phyloP scores from a whole-genome alignment of 2,797 vertebrate genomes.

The Pempheris klunzingeri region DNA sequence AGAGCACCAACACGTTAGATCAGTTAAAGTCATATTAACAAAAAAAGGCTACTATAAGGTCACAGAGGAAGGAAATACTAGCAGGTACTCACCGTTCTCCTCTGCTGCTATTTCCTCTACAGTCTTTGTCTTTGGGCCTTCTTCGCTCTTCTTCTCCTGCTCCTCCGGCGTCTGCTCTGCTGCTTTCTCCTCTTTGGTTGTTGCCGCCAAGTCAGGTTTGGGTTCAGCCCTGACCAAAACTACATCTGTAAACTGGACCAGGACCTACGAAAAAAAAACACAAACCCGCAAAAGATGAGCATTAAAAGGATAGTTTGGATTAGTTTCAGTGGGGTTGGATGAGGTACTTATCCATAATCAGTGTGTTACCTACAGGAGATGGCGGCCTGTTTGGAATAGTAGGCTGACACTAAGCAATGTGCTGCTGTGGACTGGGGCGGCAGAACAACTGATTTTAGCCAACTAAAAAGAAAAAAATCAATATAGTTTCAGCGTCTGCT shows the following conservation, averaged over 20 bases:
- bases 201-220: constrained; percentile 37
- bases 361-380: too few relatives aligned
- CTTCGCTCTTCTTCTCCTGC: constrained; percentile 18
- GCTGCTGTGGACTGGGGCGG: too few relatives aligned
- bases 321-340: too few relatives aligned
- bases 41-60: not conserved
- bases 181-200: constrained; percentile 52
- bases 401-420: too few relatives aligned
- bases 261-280: constrained; percentile 81
- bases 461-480: too few relatives aligned
- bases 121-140: not conserved
- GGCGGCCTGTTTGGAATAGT: too few relatives aligned
- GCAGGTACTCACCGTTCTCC: constrained; percentile 30
- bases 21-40: not conserved
- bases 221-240: constrained; percentile 81
- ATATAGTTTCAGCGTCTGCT: too few relatives aligned
- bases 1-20: not conserved
- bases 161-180: not conserved
- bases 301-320: too few relatives aligned
- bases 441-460: too few relatives aligned
- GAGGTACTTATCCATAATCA: too few relatives aligned
- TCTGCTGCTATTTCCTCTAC: constrained; percentile 10
- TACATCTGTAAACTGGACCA: constrained; percentile 91
- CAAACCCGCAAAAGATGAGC: not conserved
- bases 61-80: not conserved